Conservation (phyloP, 1,140 invertebrate species). For the Tetramorium parvispinum region DNA sequence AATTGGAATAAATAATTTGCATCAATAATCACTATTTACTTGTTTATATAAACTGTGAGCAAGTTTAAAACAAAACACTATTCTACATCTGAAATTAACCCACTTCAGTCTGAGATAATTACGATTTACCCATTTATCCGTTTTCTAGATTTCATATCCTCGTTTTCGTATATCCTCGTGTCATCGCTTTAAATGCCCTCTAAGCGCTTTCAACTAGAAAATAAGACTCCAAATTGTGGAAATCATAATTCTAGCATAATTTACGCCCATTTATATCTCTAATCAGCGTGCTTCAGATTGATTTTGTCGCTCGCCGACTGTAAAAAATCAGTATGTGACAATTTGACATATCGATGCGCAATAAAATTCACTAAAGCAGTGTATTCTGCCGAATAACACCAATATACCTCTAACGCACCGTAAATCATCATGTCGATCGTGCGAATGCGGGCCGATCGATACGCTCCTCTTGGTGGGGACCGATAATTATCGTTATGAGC, state of each 20-base stretch:
- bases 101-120: background rate
- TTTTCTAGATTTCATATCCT: background rate
- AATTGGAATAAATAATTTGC: background rate
- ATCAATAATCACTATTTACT: background rate
- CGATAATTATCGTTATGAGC: slow-evolving; percentile 82
- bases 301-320: background rate
- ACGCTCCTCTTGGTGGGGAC: slow-evolving; percentile 64
- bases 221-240: background rate
- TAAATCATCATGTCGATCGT: slow-evolving; percentile 10
- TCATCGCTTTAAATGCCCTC: background rate
- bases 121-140: background rate
- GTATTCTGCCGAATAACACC: background rate
- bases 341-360: background rate
- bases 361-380: background rate
- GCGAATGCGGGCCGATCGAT: slow-evolving; percentile 62
- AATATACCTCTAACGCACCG: background rate
- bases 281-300: background rate
- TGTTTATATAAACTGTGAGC: background rate
- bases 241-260: background rate
- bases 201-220: background rate
- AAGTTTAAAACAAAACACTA: background rate
- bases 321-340: background rate
- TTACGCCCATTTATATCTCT: background rate
- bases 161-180: background rate
- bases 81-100: background rate